Base-by-base conservation (phyloP, 2,113 vertebrate genomes). In the Theristicus caerulescens region DNA sequence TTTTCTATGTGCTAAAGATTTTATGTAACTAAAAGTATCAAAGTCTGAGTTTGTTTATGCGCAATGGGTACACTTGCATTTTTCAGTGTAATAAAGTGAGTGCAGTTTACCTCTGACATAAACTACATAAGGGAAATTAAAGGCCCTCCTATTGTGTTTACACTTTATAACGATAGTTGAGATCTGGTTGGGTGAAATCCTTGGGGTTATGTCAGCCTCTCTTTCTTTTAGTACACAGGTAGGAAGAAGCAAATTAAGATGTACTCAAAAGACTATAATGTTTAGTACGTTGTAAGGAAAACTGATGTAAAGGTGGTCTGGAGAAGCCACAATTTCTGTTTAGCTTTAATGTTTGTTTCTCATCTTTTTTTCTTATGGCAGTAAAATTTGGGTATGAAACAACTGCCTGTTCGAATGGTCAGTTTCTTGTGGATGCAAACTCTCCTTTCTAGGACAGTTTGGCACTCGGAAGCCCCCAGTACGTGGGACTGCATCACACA, bases 1-100 rank as follows among this genome's bases (percentile, higher is more conserved):
- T 94, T 95, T 93, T 89, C 66, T 54, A 13, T 62, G 87, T 71
- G 93, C 86, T 93, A 31, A 93, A 77, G 95, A 95, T 91, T 97
- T 97, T 94, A 91, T 94, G 86, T 95, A 97, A 96, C 96, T 86
- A 82, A 61, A 95, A 94, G 89, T 95, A 91, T 95, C 93, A 94
- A 97, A 97, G 96, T 95, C 96, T 97, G 93, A 91, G 87, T 97
- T 95, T 96, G 91, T 94, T 97, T 93, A 95, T 94, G 95, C 2
- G 74, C 91, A 93, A 66, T 87, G 78, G 66, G 87, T 87, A 67
- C 78, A 32, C 91, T 93, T 22, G 87, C 66, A 70, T 89, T 91
- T 93, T 82, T 93, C 88, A 49, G 47, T 78, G 83, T 40, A 32
- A 73, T 90, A 88, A 92, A 93, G 38, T 22, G 26, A 57, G 65